Conservation (phyloP, 2,113 vertebrate genomes). For the Albula goreensis region DNA sequence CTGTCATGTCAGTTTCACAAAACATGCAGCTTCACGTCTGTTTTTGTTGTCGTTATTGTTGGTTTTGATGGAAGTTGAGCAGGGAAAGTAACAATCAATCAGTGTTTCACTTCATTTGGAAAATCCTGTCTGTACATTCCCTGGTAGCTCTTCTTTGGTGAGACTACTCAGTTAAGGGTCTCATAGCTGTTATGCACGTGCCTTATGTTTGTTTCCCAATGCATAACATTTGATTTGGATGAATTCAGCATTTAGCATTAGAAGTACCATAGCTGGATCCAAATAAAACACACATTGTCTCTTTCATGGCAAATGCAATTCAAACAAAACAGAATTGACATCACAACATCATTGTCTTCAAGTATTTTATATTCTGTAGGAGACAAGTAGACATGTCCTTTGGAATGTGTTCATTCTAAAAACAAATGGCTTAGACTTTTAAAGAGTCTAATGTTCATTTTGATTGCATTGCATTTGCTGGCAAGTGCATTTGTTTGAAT, state of each 20-base stretch:
- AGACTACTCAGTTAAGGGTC: slow-evolving; percentile 55
- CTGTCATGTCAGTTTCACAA: slow-evolving; percentile 10
- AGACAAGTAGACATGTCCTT: no score
- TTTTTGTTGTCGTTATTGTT: slow-evolving; percentile 17
- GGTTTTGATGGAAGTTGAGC: slow-evolving; percentile 7
- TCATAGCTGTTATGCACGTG: slow-evolving; percentile 67
- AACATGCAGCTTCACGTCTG: background rate
- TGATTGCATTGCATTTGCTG: no score
- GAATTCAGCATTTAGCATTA: slow-evolving; percentile 23
- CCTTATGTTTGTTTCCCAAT: slow-evolving; percentile 76
- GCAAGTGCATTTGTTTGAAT: no score
- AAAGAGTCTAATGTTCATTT: no score
- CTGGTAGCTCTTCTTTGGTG: slow-evolving; percentile 37
- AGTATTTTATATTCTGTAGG: no score
- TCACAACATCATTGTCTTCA: no score
- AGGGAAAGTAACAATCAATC: slow-evolving; percentile 41
- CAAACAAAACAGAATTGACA: no score
- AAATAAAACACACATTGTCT: no score
- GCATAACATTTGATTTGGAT: slow-evolving; percentile 62
- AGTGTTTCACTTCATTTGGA: slow-evolving; percentile 50
- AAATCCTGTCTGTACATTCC: slow-evolving; percentile 27
- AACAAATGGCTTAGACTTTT: no score
- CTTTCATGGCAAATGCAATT: no score
- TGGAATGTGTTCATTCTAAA: no score
- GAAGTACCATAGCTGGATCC: background rate